phyloP scores from a whole-genome alignment of 2,113 vertebrate species.

The Phainopepla nitens region DNA sequence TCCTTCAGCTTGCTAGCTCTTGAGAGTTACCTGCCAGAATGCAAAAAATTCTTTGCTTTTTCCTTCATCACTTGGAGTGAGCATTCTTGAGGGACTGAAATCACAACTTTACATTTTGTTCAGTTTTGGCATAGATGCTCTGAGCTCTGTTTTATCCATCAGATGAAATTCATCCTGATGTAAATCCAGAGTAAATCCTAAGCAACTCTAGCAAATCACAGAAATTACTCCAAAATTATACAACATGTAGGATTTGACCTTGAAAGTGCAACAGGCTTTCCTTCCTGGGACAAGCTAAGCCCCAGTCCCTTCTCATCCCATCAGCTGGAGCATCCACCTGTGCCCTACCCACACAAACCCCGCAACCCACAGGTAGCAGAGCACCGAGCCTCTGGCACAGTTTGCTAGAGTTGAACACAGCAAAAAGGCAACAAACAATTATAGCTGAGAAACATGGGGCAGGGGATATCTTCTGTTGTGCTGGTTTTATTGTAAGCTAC shows the following conservation, averaged over 20 bases:
- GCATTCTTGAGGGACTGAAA: neutral
- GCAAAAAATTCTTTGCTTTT: neutral
- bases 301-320: neutral
- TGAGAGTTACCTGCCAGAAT: neutral
- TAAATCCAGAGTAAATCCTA: slow-evolving; percentile 9
- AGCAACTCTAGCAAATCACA: neutral
- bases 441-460: rapidly evolving
- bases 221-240: neutral
- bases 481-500: neutral
- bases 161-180: neutral
- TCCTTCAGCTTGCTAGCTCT: neutral
- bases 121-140: neutral
- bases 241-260: neutral
- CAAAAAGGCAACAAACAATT: neutral
- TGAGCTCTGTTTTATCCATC: neutral
- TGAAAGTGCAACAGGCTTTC: neutral
- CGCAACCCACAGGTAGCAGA: neutral
- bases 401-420: neutral
- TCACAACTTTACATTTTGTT: neutral
- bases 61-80: neutral
- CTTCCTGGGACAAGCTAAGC: neutral
- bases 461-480: neutral
- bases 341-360: neutral
- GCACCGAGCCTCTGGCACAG: neutral
- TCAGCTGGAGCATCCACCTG: neutral